Evolutionary conservation across 2,113 vertebrate species (phyloP), one percentile per base, ranked within the genome.

Genomic region (Pluvialis apricaria): DNA sequence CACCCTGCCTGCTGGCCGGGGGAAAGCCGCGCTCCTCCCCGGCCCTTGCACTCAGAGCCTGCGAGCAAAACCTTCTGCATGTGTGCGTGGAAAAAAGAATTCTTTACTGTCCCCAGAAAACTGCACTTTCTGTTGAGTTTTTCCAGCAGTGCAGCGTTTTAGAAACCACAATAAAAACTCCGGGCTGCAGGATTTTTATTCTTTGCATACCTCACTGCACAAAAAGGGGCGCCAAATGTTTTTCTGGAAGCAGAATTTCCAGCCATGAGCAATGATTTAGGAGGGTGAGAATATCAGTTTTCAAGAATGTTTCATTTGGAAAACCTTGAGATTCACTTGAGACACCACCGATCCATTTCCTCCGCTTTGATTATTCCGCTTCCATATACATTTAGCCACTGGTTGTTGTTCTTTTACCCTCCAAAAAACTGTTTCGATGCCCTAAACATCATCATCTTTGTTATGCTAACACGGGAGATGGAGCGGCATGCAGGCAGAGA

Each of bases 91-190:
- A 86, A 91, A 93, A 91, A 82, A 13, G 3, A 61, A 71, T 90
- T 86, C 75, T 80, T 86, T 44, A 21, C 83, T 32, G 2, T 73
- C 86, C 72, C 3, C 70, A 57, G 68, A 94, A 96, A 96, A 51
- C 72, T 86, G 78, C 72, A 2, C 75, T 94, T 95, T 92, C 93
- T 62, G 12, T 13, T 90, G 86, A 70, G 70, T 71, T 95, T 94
- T 95, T 85, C 89, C 85, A 93, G 91, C 38, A 71, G 45, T 70
- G 82, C 88, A 79, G 69, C 52, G 16, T 85, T 95, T 88, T 68
- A 92, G 83, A 97, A 97, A 96, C 94, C 92, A 91, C 88, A 92
- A 71, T 75, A 93, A 94, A 95, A 94, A 87, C 79, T 42, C 13
- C 3, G 16, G 69, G 69, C 88, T 94, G 87, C 66, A 52, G 62